A percentile compares a stretch with the other conserved stretches of the same genome.
These are phyloP conservation scores for Homalodisca vitripennis DNA, from an alignment of 1,140 invertebrate genomes.

Conservation along the genomic window DNA sequence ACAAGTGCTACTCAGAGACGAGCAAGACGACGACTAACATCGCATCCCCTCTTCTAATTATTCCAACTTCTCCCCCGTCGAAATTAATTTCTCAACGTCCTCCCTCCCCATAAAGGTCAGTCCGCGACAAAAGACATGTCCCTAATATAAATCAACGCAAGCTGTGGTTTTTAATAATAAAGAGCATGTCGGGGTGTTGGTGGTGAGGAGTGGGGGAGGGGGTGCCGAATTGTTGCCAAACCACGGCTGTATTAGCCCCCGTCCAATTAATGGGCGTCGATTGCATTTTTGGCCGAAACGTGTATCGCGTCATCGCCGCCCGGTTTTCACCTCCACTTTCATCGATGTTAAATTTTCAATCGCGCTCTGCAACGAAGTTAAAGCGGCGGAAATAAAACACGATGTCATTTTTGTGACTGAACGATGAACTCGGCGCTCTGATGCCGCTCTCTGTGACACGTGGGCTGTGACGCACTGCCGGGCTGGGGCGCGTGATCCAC, in stretches of 20 bases:
- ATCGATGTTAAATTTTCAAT: too few species aligned
- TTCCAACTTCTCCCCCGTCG: not conserved
- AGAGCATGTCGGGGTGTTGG: not conserved
- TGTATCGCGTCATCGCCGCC: too few species aligned
- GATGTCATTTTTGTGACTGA: too few species aligned
- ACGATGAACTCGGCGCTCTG: too few species aligned
- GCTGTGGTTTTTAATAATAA: conserved; percentile 26
- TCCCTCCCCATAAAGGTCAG: conserved; percentile 4
- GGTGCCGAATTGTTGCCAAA: conserved; percentile 12
- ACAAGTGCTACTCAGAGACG: not conserved
- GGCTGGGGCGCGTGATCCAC: too few species aligned
- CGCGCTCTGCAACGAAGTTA: too few species aligned
- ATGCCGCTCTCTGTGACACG: too few species aligned
- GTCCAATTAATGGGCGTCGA: not conserved
- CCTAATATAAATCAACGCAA: conserved; percentile 20
- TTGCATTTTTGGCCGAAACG: conserved; percentile 15
- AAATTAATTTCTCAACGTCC: conserved; percentile 6
- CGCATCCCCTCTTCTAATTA: conserved; percentile 22
- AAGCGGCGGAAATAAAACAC: too few species aligned
- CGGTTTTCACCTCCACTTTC: too few species aligned
- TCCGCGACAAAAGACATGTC: conserved; percentile 19
- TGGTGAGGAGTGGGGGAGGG: not conserved
- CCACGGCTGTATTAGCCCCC: not conserved
- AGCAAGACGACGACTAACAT: conserved; percentile 5
- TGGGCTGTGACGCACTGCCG: too few species aligned